These are phyloP conservation scores for Polydesmus complanatus DNA, from an alignment of 2,888 invertebrate species.

Conservation along the genomic window DNA sequence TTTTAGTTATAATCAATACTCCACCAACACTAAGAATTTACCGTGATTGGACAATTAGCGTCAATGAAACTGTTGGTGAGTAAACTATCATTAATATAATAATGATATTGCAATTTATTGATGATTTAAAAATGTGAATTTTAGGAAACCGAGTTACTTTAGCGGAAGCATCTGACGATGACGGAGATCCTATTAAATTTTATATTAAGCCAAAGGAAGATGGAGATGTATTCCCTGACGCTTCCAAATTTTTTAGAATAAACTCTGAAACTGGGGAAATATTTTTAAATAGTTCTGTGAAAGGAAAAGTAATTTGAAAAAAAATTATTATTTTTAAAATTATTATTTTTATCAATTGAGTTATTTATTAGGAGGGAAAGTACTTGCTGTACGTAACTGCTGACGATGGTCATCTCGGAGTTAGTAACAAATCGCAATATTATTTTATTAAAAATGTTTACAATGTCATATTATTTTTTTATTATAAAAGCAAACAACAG, in stretches of 20 bases:
- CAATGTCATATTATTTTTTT: neutral
- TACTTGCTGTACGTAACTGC: constrained; percentile 54
- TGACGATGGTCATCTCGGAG: constrained; percentile 44
- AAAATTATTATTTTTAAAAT: neutral
- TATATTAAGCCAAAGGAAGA: constrained; percentile 21
- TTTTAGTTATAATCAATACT: constrained; percentile 4
- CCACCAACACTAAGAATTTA: constrained; percentile 5
- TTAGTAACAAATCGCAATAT: neutral
- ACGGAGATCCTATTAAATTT: constrained; percentile 22
- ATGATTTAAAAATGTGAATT: neutral
- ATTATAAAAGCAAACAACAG: constrained; percentile 13
- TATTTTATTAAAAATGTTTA: neutral
- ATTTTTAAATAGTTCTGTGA: constrained; percentile 60
- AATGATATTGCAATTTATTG: too few relatives aligned
- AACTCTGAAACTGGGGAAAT: constrained; percentile 60
- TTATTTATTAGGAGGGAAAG: constrained; percentile 44
- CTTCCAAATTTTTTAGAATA: constrained; percentile 45
- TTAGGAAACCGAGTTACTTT: constrained; percentile 21
- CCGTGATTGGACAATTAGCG: neutral
- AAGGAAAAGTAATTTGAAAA: constrained; percentile 47
- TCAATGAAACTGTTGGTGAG: neutral
- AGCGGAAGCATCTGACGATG: constrained; percentile 22
- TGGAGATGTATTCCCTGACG: constrained; percentile 21
- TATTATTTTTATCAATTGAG: too few relatives aligned
- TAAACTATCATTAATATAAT: neutral